These are phyloP conservation scores for Alviniconcha marisindica DNA, from an alignment of 1,140 invertebrate species.

Conservation along the genomic window DNA sequence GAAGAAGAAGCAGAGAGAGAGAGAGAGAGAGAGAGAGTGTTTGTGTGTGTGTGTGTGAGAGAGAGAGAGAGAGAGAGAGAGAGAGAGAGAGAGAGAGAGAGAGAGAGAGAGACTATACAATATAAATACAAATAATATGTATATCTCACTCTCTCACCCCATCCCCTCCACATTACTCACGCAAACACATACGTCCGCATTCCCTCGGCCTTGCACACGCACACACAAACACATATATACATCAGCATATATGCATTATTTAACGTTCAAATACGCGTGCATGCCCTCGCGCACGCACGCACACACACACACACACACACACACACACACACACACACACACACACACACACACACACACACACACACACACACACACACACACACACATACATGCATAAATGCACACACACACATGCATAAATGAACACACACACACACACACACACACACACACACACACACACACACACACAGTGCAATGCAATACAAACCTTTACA, in stretches of 20 bases:
- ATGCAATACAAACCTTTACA: too few species aligned
- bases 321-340: neutral
- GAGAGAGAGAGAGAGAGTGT: too few species aligned
- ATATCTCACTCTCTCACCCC: too few species aligned
- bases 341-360: neutral
- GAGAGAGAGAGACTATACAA: neutral
- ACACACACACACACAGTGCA: too few species aligned
- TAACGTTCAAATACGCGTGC: neutral
- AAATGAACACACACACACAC: neutral
- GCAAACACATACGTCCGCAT: neutral
- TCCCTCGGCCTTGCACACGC: neutral
- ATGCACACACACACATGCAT: neutral
- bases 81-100: neutral
- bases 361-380: neutral
- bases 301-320: slow-evolving; percentile 5
- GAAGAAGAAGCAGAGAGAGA: too few species aligned
- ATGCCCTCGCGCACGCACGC: neutral
- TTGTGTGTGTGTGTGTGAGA: too few species aligned
- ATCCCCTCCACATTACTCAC: too few species aligned
- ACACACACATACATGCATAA: neutral
- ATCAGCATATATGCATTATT: neutral
- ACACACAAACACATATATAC: slow-evolving; percentile 6
- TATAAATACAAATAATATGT: neutral
- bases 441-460: too few species aligned
- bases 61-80: slow-evolving; percentile 7